Conservation (phyloP, 2,113 vertebrate species). For the Channa argus region DNA sequence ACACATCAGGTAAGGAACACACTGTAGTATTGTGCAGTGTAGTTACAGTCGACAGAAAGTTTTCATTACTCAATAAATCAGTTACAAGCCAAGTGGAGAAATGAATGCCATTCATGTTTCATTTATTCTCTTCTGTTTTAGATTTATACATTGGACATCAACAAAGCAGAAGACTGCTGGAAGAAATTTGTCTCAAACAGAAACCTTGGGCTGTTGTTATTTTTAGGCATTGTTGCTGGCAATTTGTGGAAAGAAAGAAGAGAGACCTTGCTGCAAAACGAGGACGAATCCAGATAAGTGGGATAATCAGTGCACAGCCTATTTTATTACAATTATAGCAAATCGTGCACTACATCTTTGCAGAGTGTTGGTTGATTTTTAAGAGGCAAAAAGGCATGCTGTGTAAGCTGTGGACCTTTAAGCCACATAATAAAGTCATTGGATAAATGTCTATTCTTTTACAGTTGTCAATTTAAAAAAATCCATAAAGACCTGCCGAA, state of each 20-base stretch:
- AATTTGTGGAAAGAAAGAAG: conserved; percentile 88
- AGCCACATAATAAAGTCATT: not conserved
- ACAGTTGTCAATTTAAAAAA: not conserved
- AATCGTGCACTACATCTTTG: not conserved
- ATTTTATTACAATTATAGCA: not conserved
- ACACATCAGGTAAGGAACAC: conserved; percentile 85
- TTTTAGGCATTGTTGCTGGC: conserved; percentile 89
- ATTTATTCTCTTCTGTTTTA: conserved; percentile 51
- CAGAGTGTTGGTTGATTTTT: not conserved
- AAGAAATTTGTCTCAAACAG: conserved; percentile 93
- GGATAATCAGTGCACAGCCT: not conserved
- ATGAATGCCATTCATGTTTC: not conserved
- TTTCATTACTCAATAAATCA: not conserved
- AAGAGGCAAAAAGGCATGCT: not conserved
- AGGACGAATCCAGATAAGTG: conserved; percentile 14
- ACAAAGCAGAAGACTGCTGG: conserved; percentile 95
- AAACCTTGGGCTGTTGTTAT: conserved; percentile 89
- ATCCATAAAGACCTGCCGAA: too few relatives aligned
- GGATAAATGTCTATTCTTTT: not conserved
- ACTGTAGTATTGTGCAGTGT: too few relatives aligned
- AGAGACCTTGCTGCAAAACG: conserved; percentile 46
- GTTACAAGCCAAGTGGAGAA: too few relatives aligned
- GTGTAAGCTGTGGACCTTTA: not conserved
- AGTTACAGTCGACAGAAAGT: too few relatives aligned
- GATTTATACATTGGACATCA: conserved; percentile 91